phyloP scores from a whole-genome alignment of 2,888 invertebrate genomes.

The Agonopterix alstromeriana region DNA sequence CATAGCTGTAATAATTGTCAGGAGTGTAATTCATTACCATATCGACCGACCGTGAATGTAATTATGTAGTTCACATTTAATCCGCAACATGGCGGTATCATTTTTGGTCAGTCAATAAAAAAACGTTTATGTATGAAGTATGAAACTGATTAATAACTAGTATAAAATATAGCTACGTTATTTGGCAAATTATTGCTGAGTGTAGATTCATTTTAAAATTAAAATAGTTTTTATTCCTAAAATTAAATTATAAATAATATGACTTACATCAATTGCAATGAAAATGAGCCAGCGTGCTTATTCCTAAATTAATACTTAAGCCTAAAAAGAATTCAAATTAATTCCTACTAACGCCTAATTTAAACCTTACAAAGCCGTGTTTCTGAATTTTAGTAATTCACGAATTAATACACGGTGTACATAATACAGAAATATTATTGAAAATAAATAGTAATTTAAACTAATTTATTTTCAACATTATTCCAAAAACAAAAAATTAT shows the following conservation, averaged over 20 bases:
- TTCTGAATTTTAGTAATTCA: slow-evolving; percentile 1
- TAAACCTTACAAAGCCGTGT: slow-evolving; percentile 17
- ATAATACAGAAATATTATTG: background rate
- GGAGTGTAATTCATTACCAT: too few relatives aligned
- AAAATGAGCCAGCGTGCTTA: slow-evolving; percentile 36
- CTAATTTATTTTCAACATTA: slow-evolving; percentile 13
- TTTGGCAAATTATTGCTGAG: too few relatives aligned
- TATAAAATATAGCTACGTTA: too few relatives aligned
- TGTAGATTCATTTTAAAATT: too few relatives aligned
- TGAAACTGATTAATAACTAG: too few relatives aligned
- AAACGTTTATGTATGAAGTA: background rate
- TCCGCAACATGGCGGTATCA: too few relatives aligned
- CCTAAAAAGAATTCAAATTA: slow-evolving; percentile 31
- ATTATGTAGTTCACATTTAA: too few relatives aligned
- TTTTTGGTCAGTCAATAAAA: too few relatives aligned
- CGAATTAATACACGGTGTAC: slow-evolving; percentile 5
- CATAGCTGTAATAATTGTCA: too few relatives aligned
- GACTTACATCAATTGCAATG: background rate
- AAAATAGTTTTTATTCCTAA: too few relatives aligned
- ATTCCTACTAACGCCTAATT: slow-evolving; percentile 20
- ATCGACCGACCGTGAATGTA: too few relatives aligned
- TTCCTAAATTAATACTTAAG: slow-evolving; percentile 25
- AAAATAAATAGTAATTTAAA: background rate
- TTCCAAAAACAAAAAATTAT: slow-evolving; percentile 13
- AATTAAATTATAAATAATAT: too few relatives aligned